A percentile compares a stretch with the other conserved stretches of the same genome.
These are phyloP conservation scores for Phocides pigmalion DNA, from an alignment of 1,140 invertebrate genomes.

Conservation along the genomic window DNA sequence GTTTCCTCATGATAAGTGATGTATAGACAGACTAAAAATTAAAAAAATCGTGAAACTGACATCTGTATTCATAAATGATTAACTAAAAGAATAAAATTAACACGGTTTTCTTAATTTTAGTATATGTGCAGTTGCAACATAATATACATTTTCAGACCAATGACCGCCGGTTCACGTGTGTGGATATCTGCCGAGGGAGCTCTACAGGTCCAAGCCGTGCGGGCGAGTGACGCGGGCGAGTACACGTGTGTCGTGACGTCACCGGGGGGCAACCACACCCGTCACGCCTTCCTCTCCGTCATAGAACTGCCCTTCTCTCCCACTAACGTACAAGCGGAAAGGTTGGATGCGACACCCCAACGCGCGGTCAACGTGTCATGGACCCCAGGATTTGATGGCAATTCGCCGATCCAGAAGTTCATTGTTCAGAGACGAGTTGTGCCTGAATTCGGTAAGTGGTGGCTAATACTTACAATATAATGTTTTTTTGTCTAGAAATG, in stretches of 20 bases:
- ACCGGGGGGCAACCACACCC: conserved; percentile 95
- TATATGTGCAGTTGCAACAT: not conserved
- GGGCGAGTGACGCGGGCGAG: conserved; percentile 92
- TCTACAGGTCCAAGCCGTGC: conserved; percentile 91
- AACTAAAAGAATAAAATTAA: too few relatives aligned
- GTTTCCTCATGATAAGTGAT: too few relatives aligned
- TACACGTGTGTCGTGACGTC: conserved; percentile 94
- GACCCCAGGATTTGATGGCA: conserved; percentile 98
- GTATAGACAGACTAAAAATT: too few relatives aligned
- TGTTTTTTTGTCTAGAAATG: too few relatives aligned
- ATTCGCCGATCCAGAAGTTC: conserved; percentile 96
- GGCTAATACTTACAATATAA: not conserved
- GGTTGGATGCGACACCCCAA: conserved; percentile 85
- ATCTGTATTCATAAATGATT: too few relatives aligned
- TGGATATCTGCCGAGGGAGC: conserved; percentile 90
- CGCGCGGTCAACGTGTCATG: conserved; percentile 95
- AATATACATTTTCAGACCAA: conserved; percentile 77
- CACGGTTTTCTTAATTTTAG: too few relatives aligned
- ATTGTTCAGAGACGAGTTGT: conserved; percentile 96
- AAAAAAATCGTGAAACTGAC: too few relatives aligned
- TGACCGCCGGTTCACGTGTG: conserved; percentile 88
- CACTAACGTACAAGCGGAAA: conserved; percentile 91
- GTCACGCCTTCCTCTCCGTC: conserved; percentile 92
- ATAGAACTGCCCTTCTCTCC: conserved; percentile 97
- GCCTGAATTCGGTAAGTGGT: conserved; percentile 89